Base-by-base conservation (phyloP, 2,113 vertebrate genomes). In the Lichenostomus cassidix region DNA sequence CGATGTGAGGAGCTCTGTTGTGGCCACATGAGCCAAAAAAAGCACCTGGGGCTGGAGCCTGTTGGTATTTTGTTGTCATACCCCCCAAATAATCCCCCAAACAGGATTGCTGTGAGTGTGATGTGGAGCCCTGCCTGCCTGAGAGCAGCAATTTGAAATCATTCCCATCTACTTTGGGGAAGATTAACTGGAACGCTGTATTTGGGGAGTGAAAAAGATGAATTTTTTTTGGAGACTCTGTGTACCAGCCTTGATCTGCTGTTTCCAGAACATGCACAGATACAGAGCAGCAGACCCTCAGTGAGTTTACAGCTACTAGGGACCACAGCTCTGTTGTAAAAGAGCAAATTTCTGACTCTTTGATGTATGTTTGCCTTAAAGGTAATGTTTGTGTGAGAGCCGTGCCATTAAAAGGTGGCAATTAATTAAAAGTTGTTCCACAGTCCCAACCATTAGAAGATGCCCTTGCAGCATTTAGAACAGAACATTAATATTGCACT, bases 331-430 rank as follows among this genome's bases (percentile, higher is more conserved):
- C 42, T 70, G 53, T 65, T 71, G 74, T 56, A 78, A 41, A 82
- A 33, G 31, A 95, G 82, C 63, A 86, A 49, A 86, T 89, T 49
- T 83, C 56, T 91, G 88, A 41, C 89, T 86, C 89, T 93, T 94
- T 95, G 95, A 97, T 94, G 59, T 84, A 56, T 87, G 86, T 81
- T 90, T 94, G 94, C 96, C 92, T 87, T 93, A 44, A 80, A 96
- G 96, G 95, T 95, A 95, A 89, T 94, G 93, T 90, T 95, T 97
- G 95, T 94, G 94, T 56, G 76, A 89, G 92, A 87, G 77, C 21
- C 0, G 6, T 79, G 81, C 93, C 88, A 69, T 76, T 24, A 89
- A 90, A 94, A 94, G 88, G 88, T 94, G 86, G 77, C 86, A 87
- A 79, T 95, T 97, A 95, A 90, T 95, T 97, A 92, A 65, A 93